Evolutionary conservation across 2,888 invertebrate species (phyloP), one percentile per base, ranked within the genome.

Genomic region (Odontocolon sp.): DNA sequence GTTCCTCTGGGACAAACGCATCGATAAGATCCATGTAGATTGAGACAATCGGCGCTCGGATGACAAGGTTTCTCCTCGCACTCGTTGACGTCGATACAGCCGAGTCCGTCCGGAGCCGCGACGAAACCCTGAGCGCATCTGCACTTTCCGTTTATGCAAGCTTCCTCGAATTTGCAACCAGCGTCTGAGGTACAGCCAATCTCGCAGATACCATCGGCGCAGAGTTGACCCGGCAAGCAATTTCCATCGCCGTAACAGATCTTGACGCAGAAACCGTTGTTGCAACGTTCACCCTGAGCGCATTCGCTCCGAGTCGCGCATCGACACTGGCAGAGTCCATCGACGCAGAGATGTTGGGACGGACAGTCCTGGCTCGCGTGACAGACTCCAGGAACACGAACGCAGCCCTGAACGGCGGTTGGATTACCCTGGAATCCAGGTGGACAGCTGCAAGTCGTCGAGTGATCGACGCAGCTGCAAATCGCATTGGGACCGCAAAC

Each of bases 221-320:
- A 97, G 72, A 97, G 94, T 91, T 98, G 97, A 56, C 97, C 97
- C 1, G 96, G 95, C 83, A 97, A 92, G 85, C 98, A 98, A 87
- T 97, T 98, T 85, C 95, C 96, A 87, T 97, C 97, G 6, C 95
- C 94, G 87, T 96, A 97, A 88, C 97, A 97, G 33, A 97, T 94
- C 91, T 97, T 97, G 16, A 94, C 93, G 85, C 97, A 97, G 79
- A 95, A 93, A 80, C 93, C 94, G 82, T 95, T 94, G 74, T 93
- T 93, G 86, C 97, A 97, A 76, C 95, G 93, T 91, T 97, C 97
- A 9, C 97, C 97, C 42, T 95, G 93, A 0, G 97, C 97, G 87
- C 97, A 97, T 18, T 93, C 92, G 0, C 92, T 92, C 77, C 94
- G 94, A 77, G 94, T 94, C 80, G 92, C 92, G 86, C 97, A 97